Conservation (phyloP, 2,888 invertebrate species). For the Temnothorax rugatulus region DNA sequence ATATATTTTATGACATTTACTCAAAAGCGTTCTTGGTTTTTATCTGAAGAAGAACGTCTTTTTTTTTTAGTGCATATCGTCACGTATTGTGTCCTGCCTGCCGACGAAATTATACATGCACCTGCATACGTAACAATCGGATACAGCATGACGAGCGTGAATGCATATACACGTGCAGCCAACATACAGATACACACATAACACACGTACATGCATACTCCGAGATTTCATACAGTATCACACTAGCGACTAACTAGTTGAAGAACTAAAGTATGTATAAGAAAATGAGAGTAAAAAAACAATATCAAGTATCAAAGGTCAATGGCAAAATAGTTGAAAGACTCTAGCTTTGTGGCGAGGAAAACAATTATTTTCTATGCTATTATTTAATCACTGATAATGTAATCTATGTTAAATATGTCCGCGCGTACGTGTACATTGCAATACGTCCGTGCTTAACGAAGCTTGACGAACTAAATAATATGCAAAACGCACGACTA, state of each 20-base stretch:
- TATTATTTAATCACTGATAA: conserved; percentile 54
- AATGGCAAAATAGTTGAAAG: conserved; percentile 52
- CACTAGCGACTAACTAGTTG: conserved; percentile 45
- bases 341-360: conserved; percentile 52
- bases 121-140: conserved; percentile 10
- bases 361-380: conserved; percentile 59
- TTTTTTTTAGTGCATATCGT: conserved; percentile 34
- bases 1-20: conserved; percentile 23
- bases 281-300: conserved; percentile 47
- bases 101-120: conserved; percentile 36
- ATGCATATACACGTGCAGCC: conserved; percentile 20
- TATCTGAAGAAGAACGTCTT: not conserved
- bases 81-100: conserved; percentile 10
- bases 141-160: conserved; percentile 7
- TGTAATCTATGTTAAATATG: conserved; percentile 52
- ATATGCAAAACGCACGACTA: conserved; percentile 4
- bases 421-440: conserved; percentile 18
- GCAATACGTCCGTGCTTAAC: not conserved
- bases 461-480: conserved; percentile 8
- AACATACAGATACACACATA: conserved; percentile 7
- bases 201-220: conserved; percentile 38
- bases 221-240: conserved; percentile 47
- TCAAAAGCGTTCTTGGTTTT: conserved; percentile 19
- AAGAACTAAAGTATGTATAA: conserved; percentile 46
- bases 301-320: conserved; percentile 56